Conservation (phyloP, 2,113 vertebrate species). For the Oenanthe oenanthe region DNA sequence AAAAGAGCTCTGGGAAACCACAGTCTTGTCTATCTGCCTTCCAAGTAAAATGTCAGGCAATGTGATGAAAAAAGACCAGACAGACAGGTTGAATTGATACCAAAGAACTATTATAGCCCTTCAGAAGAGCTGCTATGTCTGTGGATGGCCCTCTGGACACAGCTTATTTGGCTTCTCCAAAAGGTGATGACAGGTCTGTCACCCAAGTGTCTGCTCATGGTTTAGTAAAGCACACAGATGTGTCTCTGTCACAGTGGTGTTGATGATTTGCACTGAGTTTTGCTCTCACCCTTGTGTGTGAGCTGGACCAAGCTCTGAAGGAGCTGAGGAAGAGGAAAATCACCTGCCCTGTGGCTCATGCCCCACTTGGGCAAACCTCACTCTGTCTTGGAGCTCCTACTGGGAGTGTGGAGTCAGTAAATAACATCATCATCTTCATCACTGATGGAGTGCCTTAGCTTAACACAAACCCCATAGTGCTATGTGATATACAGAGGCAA, state of each 20-base stretch:
- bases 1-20: background rate
- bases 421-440: background rate
- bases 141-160: background rate
- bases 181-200: background rate
- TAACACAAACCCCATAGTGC: background rate
- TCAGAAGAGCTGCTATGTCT: background rate
- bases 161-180: background rate
- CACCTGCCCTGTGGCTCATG: background rate
- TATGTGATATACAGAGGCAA: background rate
- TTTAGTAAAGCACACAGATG: background rate
- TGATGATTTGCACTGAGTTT: rapidly evolving
- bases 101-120: background rate
- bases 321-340: background rate
- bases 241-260: background rate
- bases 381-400: background rate
- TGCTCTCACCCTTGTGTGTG: background rate
- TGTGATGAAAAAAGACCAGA: background rate
- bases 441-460: background rate
- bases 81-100: background rate
- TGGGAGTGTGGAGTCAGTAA: background rate
- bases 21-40: background rate
- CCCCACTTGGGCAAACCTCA: background rate
- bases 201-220: background rate
- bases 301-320: background rate
- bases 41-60: background rate